A percentile compares a stretch with the other conserved stretches of the same genome.
These are phyloP conservation scores for Rhinoraja longicauda DNA, from an alignment of 2,797 vertebrate species.

Conservation along the genomic window DNA sequence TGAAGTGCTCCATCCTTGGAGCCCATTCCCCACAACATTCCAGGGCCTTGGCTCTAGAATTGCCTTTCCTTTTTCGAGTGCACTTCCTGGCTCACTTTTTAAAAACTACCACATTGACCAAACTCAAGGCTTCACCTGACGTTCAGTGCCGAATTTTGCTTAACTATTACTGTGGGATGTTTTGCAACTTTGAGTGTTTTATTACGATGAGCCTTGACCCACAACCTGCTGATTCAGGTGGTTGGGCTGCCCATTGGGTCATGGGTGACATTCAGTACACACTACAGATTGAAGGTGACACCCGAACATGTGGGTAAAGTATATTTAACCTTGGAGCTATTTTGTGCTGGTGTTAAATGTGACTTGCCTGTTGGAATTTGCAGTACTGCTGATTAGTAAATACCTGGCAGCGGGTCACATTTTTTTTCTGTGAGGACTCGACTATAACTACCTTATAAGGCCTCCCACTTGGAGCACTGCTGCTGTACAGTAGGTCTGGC, in stretches of 20 bases:
- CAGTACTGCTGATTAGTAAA: conserved; percentile 5
- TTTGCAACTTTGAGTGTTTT: no score
- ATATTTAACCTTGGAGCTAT: conserved; percentile 21
- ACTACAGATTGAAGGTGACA: conserved; percentile 10
- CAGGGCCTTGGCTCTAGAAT: no score
- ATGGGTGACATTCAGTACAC: no score
- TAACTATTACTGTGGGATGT: no score
- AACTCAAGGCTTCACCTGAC: no score
- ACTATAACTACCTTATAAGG: conserved; percentile 22
- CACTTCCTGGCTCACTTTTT: no score
- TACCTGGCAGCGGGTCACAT: neutral
- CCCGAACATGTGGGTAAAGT: neutral
- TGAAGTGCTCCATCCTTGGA: no score
- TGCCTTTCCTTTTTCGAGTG: no score
- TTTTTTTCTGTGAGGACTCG: neutral
- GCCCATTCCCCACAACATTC: no score
- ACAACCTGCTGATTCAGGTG: neutral
- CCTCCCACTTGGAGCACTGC: neutral
- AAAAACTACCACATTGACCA: no score
- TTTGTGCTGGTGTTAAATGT: conserved; percentile 25
- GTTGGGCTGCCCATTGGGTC: neutral
- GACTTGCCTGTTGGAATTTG: conserved; percentile 15
- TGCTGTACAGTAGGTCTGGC: neutral
- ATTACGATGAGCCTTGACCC: neutral
- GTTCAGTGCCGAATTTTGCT: no score